These are phyloP conservation scores for Drosophila persimilis DNA, from an alignment of 1,140 invertebrate species.

Conservation along the genomic window DNA sequence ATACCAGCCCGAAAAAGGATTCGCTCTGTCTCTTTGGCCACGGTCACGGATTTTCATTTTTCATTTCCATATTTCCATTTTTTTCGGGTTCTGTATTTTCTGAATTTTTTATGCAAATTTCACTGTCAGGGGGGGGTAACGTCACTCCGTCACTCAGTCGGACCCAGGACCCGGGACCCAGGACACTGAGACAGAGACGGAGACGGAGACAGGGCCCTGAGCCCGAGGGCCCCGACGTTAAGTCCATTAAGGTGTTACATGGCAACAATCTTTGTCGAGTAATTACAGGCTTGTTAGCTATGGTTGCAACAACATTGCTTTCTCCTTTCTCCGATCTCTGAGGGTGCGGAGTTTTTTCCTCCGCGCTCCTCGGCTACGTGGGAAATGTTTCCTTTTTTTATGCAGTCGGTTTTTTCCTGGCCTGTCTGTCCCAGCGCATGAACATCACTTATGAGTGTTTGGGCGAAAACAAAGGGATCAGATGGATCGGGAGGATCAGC, in stretches of 20 bases:
- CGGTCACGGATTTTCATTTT: conserved; percentile 29
- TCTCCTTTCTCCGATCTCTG: conserved; percentile 25
- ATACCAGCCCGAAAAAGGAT: conserved; percentile 44
- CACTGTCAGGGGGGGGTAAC: conserved; percentile 25
- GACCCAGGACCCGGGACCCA: not conserved
- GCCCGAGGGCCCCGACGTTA: conserved; percentile 20
- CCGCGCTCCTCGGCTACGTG: conserved; percentile 52
- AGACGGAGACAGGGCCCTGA: not conserved
- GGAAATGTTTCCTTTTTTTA: conserved; percentile 62
- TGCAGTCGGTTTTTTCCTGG: conserved; percentile 19
- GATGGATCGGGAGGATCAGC: not conserved
- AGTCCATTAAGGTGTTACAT: conserved; percentile 76
- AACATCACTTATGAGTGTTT: conserved; percentile 67
- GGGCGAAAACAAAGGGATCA: conserved; percentile 58
- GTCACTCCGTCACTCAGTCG: conserved; percentile 18
- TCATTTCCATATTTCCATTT: conserved; percentile 23
- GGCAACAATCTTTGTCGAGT: conserved; percentile 72
- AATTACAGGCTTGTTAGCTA: conserved; percentile 80
- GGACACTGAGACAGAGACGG: not conserved
- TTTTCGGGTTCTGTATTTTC: conserved; percentile 9
- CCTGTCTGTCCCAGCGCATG: conserved; percentile 12
- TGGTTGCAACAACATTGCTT: conserved; percentile 73
- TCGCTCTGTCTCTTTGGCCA: conserved; percentile 5
- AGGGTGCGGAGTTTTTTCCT: conserved; percentile 31
- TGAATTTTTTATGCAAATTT: conserved; percentile 70